Conservation (phyloP, 1,140 invertebrate genomes). For the Oedothorax gibbosus region DNA sequence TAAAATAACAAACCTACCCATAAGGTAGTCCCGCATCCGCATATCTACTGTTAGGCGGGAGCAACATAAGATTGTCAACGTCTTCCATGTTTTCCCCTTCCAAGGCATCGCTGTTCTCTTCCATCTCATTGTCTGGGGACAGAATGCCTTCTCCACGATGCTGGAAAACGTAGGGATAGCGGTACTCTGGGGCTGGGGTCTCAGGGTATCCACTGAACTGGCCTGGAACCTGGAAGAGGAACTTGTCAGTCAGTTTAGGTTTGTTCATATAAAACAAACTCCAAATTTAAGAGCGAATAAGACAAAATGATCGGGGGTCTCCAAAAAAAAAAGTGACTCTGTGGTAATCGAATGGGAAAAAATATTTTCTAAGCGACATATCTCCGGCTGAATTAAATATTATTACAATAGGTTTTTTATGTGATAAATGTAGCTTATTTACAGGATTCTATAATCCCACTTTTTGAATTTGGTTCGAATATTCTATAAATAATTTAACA, state of each 20-base stretch:
- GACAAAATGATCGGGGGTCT: no score
- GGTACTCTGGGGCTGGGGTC: slow-evolving; percentile 28
- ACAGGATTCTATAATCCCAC: no score
- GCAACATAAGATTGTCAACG: slow-evolving; percentile 33
- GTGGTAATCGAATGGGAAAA: no score
- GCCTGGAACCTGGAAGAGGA: slow-evolving; percentile 19
- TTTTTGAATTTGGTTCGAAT: no score
- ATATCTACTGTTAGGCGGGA: slow-evolving; percentile 26
- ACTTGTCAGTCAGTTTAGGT: not conserved
- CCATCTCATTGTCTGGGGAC: not conserved
- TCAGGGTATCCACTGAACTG: slow-evolving; percentile 12
- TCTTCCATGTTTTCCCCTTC: slow-evolving; percentile 10
- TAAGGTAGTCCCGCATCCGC: slow-evolving; percentile 6
- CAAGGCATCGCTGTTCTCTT: not conserved
- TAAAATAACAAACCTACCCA: not conserved
- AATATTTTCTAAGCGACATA: no score
- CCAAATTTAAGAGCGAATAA: no score
- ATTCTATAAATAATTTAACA: no score
- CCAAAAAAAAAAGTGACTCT: no score
- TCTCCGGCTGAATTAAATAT: no score
- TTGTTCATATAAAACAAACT: no score
- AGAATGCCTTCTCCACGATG: slow-evolving; percentile 21
- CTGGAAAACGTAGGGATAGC: slow-evolving; percentile 37
- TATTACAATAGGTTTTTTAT: no score
- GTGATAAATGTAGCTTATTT: no score